Conservation (phyloP, 2,797 vertebrate species). For the Smutsia gigantea region DNA sequence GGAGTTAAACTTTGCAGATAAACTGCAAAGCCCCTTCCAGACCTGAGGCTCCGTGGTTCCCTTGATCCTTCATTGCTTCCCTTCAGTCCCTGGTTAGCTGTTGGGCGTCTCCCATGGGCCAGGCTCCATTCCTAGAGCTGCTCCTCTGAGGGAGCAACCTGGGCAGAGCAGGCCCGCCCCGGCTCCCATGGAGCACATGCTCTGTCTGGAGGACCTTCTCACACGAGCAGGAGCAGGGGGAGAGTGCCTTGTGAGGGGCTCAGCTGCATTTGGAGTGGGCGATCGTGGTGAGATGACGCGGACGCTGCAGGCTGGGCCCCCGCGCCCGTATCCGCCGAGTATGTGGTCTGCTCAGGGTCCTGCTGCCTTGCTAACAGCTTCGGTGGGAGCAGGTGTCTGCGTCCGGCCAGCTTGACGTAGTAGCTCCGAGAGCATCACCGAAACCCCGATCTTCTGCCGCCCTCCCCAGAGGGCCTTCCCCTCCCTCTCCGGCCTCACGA, state of each 20-base stretch:
- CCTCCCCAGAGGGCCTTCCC: no score
- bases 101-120: accelerated
- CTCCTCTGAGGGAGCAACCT: not conserved
- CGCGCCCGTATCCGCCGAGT: no score
- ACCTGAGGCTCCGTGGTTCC: not conserved
- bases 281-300: not conserved
- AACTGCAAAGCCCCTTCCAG: not conserved
- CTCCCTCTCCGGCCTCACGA: not conserved
- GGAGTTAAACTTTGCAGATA: not conserved
- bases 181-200: accelerated
- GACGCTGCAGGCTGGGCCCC: not conserved
- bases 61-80: not conserved
- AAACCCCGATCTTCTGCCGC: not conserved
- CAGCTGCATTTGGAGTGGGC: no score
- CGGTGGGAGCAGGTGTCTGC: not conserved
- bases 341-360: not conserved
- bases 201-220: not conserved
- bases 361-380: not conserved
- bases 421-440: not conserved
- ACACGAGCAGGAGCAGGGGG: not conserved
- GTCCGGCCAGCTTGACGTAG: not conserved
- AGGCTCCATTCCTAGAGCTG: not conserved
- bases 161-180: not conserved
- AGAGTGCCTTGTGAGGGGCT: not conserved
- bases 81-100: not conserved